Conservation (phyloP, 2,888 invertebrate genomes). For the Hyposoter didymator region DNA sequence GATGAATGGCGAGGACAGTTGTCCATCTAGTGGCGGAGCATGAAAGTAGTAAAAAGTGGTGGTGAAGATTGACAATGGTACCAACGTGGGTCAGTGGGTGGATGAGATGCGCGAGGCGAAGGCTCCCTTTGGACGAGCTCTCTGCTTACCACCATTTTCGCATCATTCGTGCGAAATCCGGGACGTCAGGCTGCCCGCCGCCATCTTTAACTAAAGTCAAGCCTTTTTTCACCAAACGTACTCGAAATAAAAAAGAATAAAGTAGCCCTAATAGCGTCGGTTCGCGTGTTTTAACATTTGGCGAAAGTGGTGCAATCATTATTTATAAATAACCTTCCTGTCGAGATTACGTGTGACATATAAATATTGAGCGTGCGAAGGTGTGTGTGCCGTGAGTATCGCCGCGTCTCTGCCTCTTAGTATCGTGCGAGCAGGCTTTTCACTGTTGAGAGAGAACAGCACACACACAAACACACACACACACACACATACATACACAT, state of each 20-base stretch:
- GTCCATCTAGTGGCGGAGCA: constrained; percentile 12
- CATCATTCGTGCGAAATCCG: constrained; percentile 78
- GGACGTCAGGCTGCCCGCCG: constrained; percentile 77
- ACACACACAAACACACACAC: constrained; percentile 34
- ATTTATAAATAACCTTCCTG: constrained; percentile 40
- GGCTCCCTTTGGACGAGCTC: constrained; percentile 62
- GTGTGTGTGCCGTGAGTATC: constrained; percentile 22
- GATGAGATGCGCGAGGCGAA: constrained; percentile 68
- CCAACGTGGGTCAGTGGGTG: constrained; percentile 66
- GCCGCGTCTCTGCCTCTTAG: constrained; percentile 39
- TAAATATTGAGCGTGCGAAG: constrained; percentile 1
- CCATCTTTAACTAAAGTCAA: constrained; percentile 77
- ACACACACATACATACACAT: constrained; percentile 40
- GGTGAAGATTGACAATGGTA: constrained; percentile 30
- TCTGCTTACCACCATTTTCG: constrained; percentile 75
- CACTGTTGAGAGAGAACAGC: constrained; percentile 14
- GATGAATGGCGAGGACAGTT: neutral
- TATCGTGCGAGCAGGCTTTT: constrained; percentile 35
- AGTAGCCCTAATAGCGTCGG: neutral
- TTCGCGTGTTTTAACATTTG: constrained; percentile 23
- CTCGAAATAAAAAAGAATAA: neutral
- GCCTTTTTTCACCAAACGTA: constrained; percentile 31
- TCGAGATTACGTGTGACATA: constrained; percentile 17
- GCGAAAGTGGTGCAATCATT: constrained; percentile 38
- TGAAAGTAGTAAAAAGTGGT: neutral